Base-by-base conservation (phyloP, 2,797 vertebrate genomes). In the Melanotaenia trifasciata region DNA sequence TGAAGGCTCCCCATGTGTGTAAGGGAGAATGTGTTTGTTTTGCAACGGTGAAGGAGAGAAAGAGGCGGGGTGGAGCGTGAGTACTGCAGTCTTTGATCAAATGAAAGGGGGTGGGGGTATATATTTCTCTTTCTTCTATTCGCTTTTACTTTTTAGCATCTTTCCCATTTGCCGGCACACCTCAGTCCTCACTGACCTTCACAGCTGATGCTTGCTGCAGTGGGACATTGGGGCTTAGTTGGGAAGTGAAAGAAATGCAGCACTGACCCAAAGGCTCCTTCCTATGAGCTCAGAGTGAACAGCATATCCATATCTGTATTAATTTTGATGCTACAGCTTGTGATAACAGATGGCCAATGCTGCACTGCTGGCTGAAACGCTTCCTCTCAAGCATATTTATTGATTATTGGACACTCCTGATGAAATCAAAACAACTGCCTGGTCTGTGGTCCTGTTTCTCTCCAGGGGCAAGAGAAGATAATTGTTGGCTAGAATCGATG, bases 131-230 rank as follows among this genome's bases (percentile, higher is more conserved):
- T 22, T 16, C 47, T 74, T 88, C 56, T 36, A 54, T 28, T 35
- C 18, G 63, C 64, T 28, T 24, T 33, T 8, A 33, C 22, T 74
- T 74, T 72, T 56, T 53, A 72, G 64, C 26, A 59, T 68, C 51
- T 78, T 38, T 78, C 22, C 26, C 2, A 32, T 35, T 45, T 24
- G 80, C 26, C 50, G 28, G 65, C 53, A 67, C 60, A 61, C 67
- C 71, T 76, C 57, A 45, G n/a, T 77, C 60, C 32, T 72, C 20
- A 61, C 67, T 85, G 87, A 86, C 88, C 87, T 88, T 87, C 87
- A 86, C 75, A 72, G 81, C 79, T 80, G 76, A 88, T 83, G 80
- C 70, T 75, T 24, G 1, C 84, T 84, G 81, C 84, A 61, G 76
- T 77, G 79, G 78, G 74, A 86, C 67, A 78, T 43, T 6, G 24